phyloP scores from a whole-genome alignment of 2,113 vertebrate species.

The Rhinolophus sinicus region DNA sequence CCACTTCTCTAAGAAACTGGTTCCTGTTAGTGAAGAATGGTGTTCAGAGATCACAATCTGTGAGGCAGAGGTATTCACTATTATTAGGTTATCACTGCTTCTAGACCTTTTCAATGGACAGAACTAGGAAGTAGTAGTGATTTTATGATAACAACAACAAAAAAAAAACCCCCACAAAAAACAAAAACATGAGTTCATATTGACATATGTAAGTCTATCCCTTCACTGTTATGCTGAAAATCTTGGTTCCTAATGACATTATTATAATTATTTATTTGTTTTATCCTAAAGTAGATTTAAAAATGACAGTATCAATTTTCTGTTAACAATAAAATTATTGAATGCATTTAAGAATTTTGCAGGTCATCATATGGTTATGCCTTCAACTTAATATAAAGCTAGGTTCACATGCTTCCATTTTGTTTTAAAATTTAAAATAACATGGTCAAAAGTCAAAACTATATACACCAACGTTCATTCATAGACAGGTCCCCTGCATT shows the following conservation, averaged over 20 bases:
- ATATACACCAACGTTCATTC: background rate
- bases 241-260: background rate
- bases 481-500: background rate
- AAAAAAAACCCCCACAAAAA: no score
- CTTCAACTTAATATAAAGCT: background rate
- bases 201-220: background rate
- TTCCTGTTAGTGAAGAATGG: background rate
- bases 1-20: background rate
- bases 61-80: background rate
- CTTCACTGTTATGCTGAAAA: background rate
- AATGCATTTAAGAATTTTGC: conserved; percentile 28
- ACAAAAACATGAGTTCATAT: background rate
- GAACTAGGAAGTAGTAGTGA: background rate
- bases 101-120: background rate
- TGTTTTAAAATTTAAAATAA: background rate
- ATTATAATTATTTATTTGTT: background rate
- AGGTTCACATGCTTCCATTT: background rate
- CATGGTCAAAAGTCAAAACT: background rate
- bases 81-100: background rate
- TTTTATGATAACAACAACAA: background rate
- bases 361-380: background rate
- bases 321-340: background rate
- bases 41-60: background rate
- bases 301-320: conserved; percentile 21
- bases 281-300: background rate